Evolutionary conservation across 2,888 invertebrate genomes (phyloP).

Genomic region (Dynastes tityus): DNA sequence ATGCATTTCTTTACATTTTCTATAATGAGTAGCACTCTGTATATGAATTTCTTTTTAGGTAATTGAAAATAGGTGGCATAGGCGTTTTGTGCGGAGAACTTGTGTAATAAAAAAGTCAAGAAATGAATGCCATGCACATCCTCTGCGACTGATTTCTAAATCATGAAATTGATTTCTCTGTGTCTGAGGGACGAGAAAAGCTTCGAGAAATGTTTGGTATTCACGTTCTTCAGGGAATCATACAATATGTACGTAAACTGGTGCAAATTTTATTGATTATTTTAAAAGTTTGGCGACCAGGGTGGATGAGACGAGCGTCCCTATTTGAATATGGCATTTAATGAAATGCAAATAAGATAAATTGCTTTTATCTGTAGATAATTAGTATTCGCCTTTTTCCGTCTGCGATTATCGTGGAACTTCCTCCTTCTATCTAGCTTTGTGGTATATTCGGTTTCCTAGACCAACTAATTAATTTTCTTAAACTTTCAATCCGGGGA

Average conservation of each 20-base stretch:
- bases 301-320: conserved; percentile 53
- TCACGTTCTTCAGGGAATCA: conserved; percentile 30
- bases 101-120: too few species aligned
- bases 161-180: conserved; percentile 42
- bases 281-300: conserved; percentile 22
- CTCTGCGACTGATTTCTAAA: not conserved
- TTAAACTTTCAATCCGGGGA: not conserved
- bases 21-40: too few species aligned
- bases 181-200: not conserved
- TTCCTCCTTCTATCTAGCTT: not conserved
- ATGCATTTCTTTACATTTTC: too few species aligned
- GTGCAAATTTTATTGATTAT: conserved; percentile 54
- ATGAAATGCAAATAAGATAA: conserved; percentile 61
- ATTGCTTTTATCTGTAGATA: conserved; percentile 58
- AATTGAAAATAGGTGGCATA: too few species aligned
- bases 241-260: conserved; percentile 50
- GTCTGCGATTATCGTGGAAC: not conserved
- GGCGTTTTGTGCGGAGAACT: not conserved
- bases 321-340: conserved; percentile 60
- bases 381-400: conserved; percentile 53
- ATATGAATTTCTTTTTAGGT: too few species aligned
- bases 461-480: conserved; percentile 6
- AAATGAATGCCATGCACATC: not conserved
- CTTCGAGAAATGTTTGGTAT: not conserved
- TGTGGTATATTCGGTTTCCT: conserved; percentile 8